phyloP scores from a whole-genome alignment of 1,140 invertebrate species.

The Calosoma granatense region DNA sequence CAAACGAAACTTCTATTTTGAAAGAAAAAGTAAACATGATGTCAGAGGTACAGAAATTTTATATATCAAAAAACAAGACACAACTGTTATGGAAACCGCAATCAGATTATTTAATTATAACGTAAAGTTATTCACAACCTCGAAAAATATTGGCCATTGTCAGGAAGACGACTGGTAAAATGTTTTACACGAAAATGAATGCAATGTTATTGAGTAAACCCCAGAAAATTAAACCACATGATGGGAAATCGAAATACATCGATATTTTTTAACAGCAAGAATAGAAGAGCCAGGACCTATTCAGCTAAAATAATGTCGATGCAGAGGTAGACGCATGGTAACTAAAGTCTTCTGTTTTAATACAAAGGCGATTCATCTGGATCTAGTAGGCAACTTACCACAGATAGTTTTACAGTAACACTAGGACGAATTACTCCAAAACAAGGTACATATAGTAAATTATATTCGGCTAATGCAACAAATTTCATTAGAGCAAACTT shows the following conservation, averaged over 20 bases:
- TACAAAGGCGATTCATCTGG: constrained; percentile 27
- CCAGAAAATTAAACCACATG: constrained; percentile 8
- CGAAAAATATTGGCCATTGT: constrained; percentile 24
- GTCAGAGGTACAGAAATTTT: no score
- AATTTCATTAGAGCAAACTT: constrained; percentile 11
- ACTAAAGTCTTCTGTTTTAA: constrained; percentile 27
- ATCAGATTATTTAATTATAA: background rate
- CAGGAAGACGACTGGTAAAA: constrained; percentile 20
- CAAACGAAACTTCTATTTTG: background rate
- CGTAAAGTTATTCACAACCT: background rate
- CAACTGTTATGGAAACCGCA: constrained; percentile 9
- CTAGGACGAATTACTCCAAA: constrained; percentile 29
- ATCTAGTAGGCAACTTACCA: constrained; percentile 24
- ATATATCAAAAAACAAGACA: background rate
- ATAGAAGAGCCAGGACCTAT: constrained; percentile 31
- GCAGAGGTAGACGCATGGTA: constrained; percentile 13
- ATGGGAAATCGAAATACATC: constrained; percentile 23
- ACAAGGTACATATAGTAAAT: constrained; percentile 10
- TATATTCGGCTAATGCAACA: constrained; percentile 10
- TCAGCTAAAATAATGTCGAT: constrained; percentile 12
- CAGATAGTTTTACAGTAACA: constrained; percentile 29
- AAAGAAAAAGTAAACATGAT: background rate
- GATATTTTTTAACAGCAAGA: constrained; percentile 23
- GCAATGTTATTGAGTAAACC: constrained; percentile 20
- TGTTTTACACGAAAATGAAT: constrained; percentile 24